A percentile compares a stretch with the other conserved stretches of the same genome.
These are phyloP conservation scores for Palythoa heliodiscus DNA, from an alignment of 92 coral and sea anemone genomes.

Conservation along the genomic window DNA sequence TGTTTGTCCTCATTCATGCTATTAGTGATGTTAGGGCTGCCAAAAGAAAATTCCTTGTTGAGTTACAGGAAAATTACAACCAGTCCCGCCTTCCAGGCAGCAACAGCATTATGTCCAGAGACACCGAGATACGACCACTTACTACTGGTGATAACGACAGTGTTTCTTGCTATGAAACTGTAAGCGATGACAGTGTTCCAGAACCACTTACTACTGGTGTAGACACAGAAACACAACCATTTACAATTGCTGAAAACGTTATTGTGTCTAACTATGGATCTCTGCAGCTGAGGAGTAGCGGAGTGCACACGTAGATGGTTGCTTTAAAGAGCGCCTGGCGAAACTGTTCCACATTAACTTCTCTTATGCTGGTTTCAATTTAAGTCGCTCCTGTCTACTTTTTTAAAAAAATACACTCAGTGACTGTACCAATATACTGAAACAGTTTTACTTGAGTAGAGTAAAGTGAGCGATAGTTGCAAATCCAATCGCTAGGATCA, in stretches of 20 bases:
- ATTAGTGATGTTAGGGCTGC: conserved; percentile 48
- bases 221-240: too few species aligned
- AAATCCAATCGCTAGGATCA: too few species aligned
- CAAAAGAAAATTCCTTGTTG: conserved; percentile 47
- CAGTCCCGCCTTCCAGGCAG: not conserved
- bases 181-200: not conserved
- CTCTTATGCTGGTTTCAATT: too few species aligned
- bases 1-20: conserved; percentile 66
- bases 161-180: not conserved
- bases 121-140: not conserved
- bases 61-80: conserved; percentile 27
- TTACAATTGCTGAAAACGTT: too few species aligned
- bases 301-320: not conserved
- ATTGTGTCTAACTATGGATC: conserved; percentile 12
- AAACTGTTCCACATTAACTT: too few species aligned
- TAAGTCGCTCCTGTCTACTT: too few species aligned
- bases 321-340: too few species aligned
- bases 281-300: not conserved
- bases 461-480: too few species aligned
- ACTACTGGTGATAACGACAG: not conserved
- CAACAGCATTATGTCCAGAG: not conserved
- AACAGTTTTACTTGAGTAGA: too few species aligned
- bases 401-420: too few species aligned
- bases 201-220: too few species aligned
- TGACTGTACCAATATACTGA: too few species aligned